phyloP scores from a whole-genome alignment of 2,797 vertebrate species.

The Pyrocephalus nanus region DNA sequence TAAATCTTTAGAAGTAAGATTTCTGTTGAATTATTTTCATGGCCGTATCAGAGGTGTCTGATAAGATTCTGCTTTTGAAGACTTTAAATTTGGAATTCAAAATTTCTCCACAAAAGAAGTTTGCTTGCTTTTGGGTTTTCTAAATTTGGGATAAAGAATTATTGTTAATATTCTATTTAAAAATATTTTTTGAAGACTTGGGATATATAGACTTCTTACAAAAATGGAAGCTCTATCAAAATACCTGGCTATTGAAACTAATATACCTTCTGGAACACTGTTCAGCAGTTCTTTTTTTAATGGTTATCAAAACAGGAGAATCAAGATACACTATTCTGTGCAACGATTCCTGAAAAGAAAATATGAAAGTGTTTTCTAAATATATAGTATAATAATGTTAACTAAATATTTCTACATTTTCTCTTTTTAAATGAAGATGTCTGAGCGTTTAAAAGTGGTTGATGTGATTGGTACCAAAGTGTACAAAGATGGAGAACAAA shows the following conservation, averaged over 20 bases:
- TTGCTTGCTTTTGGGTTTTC: not conserved
- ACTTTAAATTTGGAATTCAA: not conserved
- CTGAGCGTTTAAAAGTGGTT: slow-evolving; percentile 98
- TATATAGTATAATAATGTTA: not conserved
- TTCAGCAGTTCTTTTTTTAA: not conserved
- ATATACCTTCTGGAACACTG: not conserved
- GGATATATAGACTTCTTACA: not conserved
- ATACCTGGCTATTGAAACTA: not conserved
- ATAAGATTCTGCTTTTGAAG: not conserved
- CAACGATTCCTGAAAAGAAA: not conserved
- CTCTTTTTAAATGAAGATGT: slow-evolving; percentile 80
- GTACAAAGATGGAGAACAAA: slow-evolving; percentile 91
- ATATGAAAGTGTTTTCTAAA: not conserved
- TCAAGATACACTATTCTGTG: not conserved
- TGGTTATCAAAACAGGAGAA: not conserved
- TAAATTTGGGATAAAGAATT: not conserved
- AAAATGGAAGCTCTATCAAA: not conserved
- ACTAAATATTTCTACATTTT: not conserved
- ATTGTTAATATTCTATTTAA: not conserved
- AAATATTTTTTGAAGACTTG: not conserved
- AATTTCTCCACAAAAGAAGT: not conserved
- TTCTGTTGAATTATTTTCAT: slow-evolving; percentile 2
- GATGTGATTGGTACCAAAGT: slow-evolving; percentile 94
- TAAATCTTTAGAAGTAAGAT: slow-evolving; percentile 93
- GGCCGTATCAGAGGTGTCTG: not conserved